Evolutionary conservation across 2,797 vertebrate species (phyloP).

Genomic region (Onychomys torridus): DNA sequence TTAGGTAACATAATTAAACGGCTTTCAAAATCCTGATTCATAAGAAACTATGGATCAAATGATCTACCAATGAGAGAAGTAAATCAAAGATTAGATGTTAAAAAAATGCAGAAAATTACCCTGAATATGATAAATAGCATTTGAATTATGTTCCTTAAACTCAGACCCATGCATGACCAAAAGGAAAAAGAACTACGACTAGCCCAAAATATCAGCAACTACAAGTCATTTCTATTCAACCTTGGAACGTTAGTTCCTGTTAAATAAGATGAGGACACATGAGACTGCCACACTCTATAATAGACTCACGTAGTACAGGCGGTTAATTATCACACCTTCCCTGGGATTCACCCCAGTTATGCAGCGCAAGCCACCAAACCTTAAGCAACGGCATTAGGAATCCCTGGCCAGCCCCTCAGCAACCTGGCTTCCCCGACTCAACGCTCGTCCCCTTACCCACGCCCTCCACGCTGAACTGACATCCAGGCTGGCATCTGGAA

Average conservation of each 20-base stretch:
- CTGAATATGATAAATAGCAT: background rate
- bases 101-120: slow-evolving; percentile 36
- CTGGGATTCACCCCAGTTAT: slow-evolving; percentile 49
- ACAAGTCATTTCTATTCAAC: slow-evolving; percentile 39
- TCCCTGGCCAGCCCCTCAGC: background rate
- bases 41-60: slow-evolving; percentile 30
- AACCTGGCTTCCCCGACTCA: background rate
- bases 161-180: background rate
- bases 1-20: slow-evolving; percentile 8
- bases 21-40: slow-evolving; percentile 21
- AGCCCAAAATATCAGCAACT: slow-evolving; percentile 32
- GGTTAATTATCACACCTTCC: slow-evolving; percentile 59
- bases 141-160: slow-evolving; percentile 28
- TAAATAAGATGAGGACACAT: slow-evolving; percentile 55
- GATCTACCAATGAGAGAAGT: background rate
- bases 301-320: background rate
- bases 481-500: background rate
- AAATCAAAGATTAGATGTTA: slow-evolving; percentile 22
- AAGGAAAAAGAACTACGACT: background rate
- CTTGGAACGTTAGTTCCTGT: slow-evolving; percentile 51
- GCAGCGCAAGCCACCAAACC: background rate
- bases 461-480: background rate
- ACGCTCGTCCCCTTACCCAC: background rate
- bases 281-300: slow-evolving; percentile 40
- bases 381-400: background rate